A percentile compares a stretch with the other conserved stretches of the same genome.
Conservation (phyloP, 2,888 invertebrate species). For the Hemicrepidius hirtus region DNA sequence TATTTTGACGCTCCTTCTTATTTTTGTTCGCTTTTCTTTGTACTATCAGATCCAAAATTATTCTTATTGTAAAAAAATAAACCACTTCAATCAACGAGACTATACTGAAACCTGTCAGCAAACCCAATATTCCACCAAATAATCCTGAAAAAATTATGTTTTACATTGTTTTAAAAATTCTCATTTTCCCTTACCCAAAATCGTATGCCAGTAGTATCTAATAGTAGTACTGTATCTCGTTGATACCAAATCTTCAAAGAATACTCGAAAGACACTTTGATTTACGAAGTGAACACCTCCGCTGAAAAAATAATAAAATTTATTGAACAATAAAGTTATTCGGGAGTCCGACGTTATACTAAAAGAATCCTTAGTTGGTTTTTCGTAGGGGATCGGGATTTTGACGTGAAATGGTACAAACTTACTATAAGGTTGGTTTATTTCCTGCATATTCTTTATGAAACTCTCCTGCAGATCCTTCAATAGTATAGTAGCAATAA, state of each 20-base stretch:
- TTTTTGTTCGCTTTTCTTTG: slow-evolving; percentile 1
- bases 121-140: slow-evolving; percentile 81
- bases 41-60: slow-evolving; percentile 16
- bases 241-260: slow-evolving; percentile 80
- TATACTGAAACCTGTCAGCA: slow-evolving; percentile 83
- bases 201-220: slow-evolving; percentile 81
- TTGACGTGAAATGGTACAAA: too few species aligned
- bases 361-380: too few species aligned
- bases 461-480: slow-evolving; percentile 78
- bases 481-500: slow-evolving; percentile 77
- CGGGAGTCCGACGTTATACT: too few species aligned
- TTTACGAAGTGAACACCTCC: slow-evolving; percentile 71
- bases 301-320: slow-evolving; percentile 46
- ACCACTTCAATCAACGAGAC: slow-evolving; percentile 80
- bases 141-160: slow-evolving; percentile 75
- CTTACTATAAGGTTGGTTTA: slow-evolving; percentile 74
- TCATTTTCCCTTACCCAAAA: slow-evolving; percentile 75
- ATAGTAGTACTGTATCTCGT: slow-evolving; percentile 80
- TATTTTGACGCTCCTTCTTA: background rate
- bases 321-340: too few species aligned
- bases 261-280: slow-evolving; percentile 78
- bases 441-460: slow-evolving; percentile 71
- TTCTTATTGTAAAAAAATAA: slow-evolving; percentile 77
- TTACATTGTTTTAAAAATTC: background rate
- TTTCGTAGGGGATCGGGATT: too few species aligned